These are phyloP conservation scores for Molossus alvarezi DNA, from an alignment of 2,797 vertebrate genomes.

Conservation along the genomic window DNA sequence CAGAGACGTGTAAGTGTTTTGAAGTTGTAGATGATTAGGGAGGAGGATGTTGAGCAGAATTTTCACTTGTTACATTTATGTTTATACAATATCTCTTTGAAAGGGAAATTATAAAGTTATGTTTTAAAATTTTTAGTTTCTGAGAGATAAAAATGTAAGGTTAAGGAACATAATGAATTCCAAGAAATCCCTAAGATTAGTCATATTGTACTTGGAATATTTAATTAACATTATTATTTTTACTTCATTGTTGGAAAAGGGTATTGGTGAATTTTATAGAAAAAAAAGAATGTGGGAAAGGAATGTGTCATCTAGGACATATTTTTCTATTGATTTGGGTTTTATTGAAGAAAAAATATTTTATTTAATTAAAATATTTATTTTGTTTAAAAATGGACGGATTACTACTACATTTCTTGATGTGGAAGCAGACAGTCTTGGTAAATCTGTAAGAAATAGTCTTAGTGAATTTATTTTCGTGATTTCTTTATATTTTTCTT, in stretches of 20 bases:
- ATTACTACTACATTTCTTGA: background rate
- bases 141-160: slow-evolving; percentile 43
- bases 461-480: slow-evolving; percentile 31
- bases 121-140: background rate
- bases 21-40: background rate
- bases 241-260: background rate
- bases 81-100: background rate
- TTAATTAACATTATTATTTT: slow-evolving; percentile 11
- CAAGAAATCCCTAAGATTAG: background rate
- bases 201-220: background rate
- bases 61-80: background rate
- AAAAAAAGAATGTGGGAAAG: background rate
- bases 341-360: slow-evolving; percentile 30
- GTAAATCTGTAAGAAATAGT: slow-evolving; percentile 1
- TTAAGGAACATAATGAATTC: background rate
- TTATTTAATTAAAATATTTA: slow-evolving; percentile 13
- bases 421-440: background rate
- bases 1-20: background rate
- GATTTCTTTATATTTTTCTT: background rate
- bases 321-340: background rate
- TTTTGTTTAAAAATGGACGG: slow-evolving; percentile 15
- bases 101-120: slow-evolving; percentile 5
- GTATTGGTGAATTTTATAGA: slow-evolving; percentile 36
- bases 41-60: background rate
- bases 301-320: background rate